Percentiles rank a stretch among this genome's conserved stretches.
Evolutionary conservation across 2,888 invertebrate genomes (phyloP).

Genomic region (Unio pictorum): DNA sequence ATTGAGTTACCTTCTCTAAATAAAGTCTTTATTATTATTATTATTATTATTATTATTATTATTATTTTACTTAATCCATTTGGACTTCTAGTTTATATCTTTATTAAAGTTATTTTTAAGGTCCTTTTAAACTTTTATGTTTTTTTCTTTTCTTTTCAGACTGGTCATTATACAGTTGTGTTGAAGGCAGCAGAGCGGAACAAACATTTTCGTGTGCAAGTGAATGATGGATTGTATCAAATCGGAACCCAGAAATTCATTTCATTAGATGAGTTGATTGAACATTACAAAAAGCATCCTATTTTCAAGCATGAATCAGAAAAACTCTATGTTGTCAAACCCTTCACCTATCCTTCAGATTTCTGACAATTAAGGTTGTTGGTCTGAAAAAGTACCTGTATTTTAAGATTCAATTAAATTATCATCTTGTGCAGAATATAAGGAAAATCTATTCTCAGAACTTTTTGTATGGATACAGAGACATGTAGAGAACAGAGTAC

Average conservation of each 20-base stretch:
- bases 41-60: too few relatives aligned
- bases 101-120: neutral
- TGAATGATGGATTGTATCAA: slow-evolving; percentile 85
- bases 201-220: slow-evolving; percentile 99
- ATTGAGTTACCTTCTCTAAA: too few relatives aligned
- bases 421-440: too few relatives aligned
- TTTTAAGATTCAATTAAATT: too few relatives aligned
- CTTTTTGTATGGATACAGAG: too few relatives aligned
- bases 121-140: neutral
- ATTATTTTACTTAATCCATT: too few relatives aligned
- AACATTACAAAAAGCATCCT: slow-evolving; percentile 98
- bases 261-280: slow-evolving; percentile 94
- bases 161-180: slow-evolving; percentile 98
- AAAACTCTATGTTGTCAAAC: slow-evolving; percentile 95
- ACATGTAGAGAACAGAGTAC: too few relatives aligned
- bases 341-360: slow-evolving; percentile 76
- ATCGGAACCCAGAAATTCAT: slow-evolving; percentile 99
- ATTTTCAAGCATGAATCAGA: slow-evolving; percentile 93
- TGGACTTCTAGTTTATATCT: neutral
- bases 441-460: too few relatives aligned
- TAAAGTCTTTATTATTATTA: too few relatives aligned
- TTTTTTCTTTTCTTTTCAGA: slow-evolving; percentile 76
- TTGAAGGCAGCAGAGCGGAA: slow-evolving; percentile 97
- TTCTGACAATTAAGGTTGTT: slow-evolving; percentile 20
- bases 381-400: too few relatives aligned